Evolutionary conservation across 2,888 invertebrate genomes (phyloP), one percentile per base, ranked within the genome.

Genomic region (Orthonychiurus folsomi): DNA sequence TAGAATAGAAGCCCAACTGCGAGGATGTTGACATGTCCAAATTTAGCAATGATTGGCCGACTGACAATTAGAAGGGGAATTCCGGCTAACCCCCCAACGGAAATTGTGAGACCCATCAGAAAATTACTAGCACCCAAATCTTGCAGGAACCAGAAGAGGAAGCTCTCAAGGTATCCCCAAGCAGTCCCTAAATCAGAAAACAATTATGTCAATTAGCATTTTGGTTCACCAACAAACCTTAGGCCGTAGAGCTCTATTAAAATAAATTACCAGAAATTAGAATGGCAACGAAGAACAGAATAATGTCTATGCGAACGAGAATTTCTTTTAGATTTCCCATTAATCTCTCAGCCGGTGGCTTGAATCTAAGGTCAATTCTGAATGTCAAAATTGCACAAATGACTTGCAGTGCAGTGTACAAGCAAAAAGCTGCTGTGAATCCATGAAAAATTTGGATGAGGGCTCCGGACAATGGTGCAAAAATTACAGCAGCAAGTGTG

Each of bases 101-200:
- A 87, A 72, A 88, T 85, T 0, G 88, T 88, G 69, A 88, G 82
- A 18, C 88, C 88, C 88, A 89, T 88, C 61, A 88, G 79, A 0
- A 86, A 85, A 57, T 86, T 82, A 0, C 86, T 85, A 0, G 84
- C 87, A 2, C 87, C 87, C 66, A 88, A 78, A 76, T 88, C 87
- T 76, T 89, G 86, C 28, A 88, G 81, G 65, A 88, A 79, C 86
- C 88, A 88, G 77, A 88, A 88, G 27, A 88, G 79, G 78, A 88
- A 89, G 71, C 86, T 88, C 77, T 89, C 88, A 70, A 89, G 84
- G 77, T 86, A 88, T 48, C 88, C 88, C 87, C 87, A 88, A n/a
- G 86, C 86, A 24, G 85, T 85, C 37, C 88, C 88, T 88, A 77
- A 12, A 76, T 78, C 64, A 63, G 18, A 23, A 48, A 63, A 62